Evolutionary conservation across 2,797 vertebrate species (phyloP).

Genomic region (Tapirus indicus): DNA sequence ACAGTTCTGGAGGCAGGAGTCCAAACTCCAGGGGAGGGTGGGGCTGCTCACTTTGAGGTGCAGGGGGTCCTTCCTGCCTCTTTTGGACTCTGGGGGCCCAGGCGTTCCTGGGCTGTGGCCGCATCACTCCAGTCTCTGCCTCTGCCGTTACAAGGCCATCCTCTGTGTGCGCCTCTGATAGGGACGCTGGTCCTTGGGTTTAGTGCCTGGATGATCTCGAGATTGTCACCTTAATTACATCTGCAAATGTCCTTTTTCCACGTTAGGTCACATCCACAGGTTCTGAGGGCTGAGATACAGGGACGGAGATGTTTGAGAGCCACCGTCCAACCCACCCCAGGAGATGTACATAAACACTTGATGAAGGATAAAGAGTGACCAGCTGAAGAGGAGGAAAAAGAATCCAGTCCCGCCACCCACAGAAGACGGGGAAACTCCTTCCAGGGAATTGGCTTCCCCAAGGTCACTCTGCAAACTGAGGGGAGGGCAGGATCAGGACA

Average conservation of each 20-base stretch:
- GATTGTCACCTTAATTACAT: neutral
- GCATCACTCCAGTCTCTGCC: rapidly evolving
- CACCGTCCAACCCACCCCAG: rapidly evolving
- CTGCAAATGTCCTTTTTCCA: too few species aligned
- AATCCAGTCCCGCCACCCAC: rapidly evolving
- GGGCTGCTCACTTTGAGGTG: rapidly evolving
- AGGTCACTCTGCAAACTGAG: neutral
- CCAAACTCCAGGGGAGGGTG: rapidly evolving
- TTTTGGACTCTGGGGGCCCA: neutral
- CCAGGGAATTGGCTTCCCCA: neutral
- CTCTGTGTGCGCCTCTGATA: neutral
- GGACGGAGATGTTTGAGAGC: neutral
- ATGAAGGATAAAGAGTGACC: rapidly evolving
- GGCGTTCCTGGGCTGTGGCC: rapidly evolving
- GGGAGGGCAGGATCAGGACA: neutral
- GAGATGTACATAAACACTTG: rapidly evolving
- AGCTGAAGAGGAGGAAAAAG: neutral
- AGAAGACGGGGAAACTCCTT: neutral
- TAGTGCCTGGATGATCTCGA: neutral
- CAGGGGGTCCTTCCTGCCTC: neutral
- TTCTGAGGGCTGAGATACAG: rapidly evolving
- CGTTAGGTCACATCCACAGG: rapidly evolving
- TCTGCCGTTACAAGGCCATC: rapidly evolving
- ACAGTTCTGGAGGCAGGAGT: rapidly evolving
- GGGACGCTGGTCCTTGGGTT: rapidly evolving